Percentiles rank a stretch among this genome's conserved stretches.
Conservation (phyloP, 2,113 vertebrate genomes). For the Nyctereutes procyonoides region DNA sequence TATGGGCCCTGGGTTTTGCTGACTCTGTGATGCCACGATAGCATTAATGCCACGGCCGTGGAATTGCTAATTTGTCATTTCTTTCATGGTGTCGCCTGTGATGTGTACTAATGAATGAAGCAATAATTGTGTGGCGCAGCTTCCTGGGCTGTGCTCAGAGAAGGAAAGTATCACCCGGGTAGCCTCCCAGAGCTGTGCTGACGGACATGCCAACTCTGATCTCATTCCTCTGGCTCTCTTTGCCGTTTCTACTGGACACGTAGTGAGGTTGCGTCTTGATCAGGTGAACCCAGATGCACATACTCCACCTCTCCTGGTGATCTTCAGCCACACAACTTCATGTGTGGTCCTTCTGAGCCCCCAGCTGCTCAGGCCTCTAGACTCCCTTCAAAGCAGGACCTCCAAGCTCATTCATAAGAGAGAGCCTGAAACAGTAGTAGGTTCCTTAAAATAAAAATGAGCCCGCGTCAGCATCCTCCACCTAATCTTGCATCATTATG, state of each 20-base stretch:
- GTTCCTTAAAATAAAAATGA: neutral
- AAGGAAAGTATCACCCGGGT: slow-evolving; percentile 40
- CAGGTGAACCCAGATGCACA: neutral
- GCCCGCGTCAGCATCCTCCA: rapidly evolving
- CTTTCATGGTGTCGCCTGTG: slow-evolving; percentile 88
- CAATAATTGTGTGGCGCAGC: slow-evolving; percentile 74
- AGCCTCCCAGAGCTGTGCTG: neutral
- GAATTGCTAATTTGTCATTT: slow-evolving; percentile 92
- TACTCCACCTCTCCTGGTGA: neutral
- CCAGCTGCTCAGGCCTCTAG: neutral
- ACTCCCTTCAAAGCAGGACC: neutral
- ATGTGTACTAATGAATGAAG: slow-evolving; percentile 87
- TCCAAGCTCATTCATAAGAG: neutral
- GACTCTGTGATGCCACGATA: slow-evolving; percentile 93
- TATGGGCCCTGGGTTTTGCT: slow-evolving; percentile 90
- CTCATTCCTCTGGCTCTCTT: slow-evolving; percentile 5
- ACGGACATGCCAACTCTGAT: neutral
- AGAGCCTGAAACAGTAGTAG: neutral
- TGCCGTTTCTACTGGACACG: neutral
- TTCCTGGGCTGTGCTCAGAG: slow-evolving; percentile 57
- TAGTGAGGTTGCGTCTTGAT: neutral
- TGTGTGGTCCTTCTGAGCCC: neutral
- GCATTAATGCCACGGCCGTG: slow-evolving; percentile 83
- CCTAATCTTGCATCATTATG: neutral
- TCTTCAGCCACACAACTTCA: rapidly evolving